A percentile compares a stretch with the other conserved stretches of the same genome.
Evolutionary conservation across 2,888 invertebrate genomes (phyloP).

Genomic region (Pollenia griseotomentosa): DNA sequence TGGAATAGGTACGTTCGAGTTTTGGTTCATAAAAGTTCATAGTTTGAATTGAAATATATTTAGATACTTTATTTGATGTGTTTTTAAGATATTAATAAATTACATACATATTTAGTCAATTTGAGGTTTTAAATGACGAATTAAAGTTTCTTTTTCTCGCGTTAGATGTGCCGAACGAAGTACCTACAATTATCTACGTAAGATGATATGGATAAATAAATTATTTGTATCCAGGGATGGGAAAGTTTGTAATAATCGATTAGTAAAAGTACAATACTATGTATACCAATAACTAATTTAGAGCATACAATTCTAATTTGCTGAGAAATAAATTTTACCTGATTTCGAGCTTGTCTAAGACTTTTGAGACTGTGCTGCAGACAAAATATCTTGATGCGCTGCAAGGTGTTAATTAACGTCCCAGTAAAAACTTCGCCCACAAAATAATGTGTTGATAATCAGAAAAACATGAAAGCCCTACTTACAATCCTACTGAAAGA

Average conservation of each 20-base stretch:
- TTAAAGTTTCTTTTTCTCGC: conserved; percentile 13
- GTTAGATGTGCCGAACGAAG: conserved; percentile 44
- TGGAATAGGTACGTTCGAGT: background rate
- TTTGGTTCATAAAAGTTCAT: conserved; percentile 1
- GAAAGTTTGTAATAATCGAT: background rate
- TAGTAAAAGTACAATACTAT: no score
- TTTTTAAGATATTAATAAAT: conserved; percentile 21
- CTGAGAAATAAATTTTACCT: no score
- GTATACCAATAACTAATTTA: no score
- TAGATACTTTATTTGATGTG: background rate
- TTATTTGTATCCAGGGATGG: background rate
- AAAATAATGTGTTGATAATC: no score
- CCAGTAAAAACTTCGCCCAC: no score
- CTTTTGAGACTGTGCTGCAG: no score
- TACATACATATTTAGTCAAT: conserved; percentile 2
- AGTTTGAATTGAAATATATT: conserved; percentile 23
- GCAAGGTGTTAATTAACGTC: no score
- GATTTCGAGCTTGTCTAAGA: no score
- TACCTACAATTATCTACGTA: background rate
- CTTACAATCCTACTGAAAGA: no score
- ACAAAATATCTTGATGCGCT: no score
- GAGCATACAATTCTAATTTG: no score
- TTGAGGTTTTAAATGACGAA: conserved; percentile 42
- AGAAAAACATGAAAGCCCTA: no score
- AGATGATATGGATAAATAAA: background rate